phyloP scores from a whole-genome alignment of 1,140 invertebrate species.

The Papilio helenus region DNA sequence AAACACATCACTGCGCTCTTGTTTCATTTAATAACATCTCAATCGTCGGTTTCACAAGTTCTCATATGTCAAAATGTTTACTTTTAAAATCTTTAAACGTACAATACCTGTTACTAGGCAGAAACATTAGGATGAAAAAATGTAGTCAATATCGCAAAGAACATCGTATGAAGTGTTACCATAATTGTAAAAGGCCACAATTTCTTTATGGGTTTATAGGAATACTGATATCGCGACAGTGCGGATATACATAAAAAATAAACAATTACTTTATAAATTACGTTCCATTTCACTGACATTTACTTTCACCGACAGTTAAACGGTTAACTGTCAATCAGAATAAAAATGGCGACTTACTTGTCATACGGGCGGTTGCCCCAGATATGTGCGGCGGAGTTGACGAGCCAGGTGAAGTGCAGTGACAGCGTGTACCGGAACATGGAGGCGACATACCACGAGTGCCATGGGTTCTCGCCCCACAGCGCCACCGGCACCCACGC shows the following conservation, averaged over 20 bases:
- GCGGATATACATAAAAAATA: background rate
- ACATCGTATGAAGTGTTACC: no score
- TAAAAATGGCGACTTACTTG: constrained; percentile 78
- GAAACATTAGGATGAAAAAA: no score
- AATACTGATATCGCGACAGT: background rate
- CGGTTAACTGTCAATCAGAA: constrained; percentile 16
- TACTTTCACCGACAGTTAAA: constrained; percentile 35
- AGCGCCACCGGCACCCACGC: constrained; percentile 84
- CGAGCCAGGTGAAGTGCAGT: constrained; percentile 93
- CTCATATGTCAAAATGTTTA: no score
- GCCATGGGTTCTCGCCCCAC: constrained; percentile 90
- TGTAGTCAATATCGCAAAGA: no score
- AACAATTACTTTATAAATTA: background rate
- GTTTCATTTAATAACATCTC: background rate
- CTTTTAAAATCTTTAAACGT: no score
- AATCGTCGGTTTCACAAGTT: no score
- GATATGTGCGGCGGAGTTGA: constrained; percentile 94
- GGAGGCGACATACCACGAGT: constrained; percentile 85
- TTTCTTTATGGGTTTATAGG: no score
- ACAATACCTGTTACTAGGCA: no score
- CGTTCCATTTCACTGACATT: constrained; percentile 3
- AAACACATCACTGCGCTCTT: background rate
- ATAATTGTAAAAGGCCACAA: no score
- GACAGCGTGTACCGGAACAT: constrained; percentile 81
- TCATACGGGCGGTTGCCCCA: constrained; percentile 88